Evolutionary conservation across 2,888 invertebrate species (phyloP), one percentile per base, ranked within the genome.

Genomic region (Apoda limacodes): DNA sequence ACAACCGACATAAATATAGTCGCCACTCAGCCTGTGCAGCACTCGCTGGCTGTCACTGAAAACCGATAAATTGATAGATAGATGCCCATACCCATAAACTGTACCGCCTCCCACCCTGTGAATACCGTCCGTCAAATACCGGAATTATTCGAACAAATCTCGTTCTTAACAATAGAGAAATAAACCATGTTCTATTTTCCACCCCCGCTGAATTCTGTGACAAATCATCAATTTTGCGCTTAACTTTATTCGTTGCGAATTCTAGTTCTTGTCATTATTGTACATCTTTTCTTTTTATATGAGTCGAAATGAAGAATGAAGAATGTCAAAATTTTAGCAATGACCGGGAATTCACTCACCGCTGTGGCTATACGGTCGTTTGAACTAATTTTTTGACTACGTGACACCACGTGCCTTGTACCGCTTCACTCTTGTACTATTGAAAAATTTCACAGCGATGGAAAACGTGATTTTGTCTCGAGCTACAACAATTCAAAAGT

Each of bases 401-500:
- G 71, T 74, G 74, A 72, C 55, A 60, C 56, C 63, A 69, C 65
- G 68, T 63, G 58, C 58, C 59, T 61, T 55, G 55, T 50, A 51
- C 62, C 62, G 62, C 53, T 54, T 55, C 58, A 58, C 64, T 59
- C 60, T 54, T 53, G 55, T 57, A 52, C 56, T 58, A 60, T 64
- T 64, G 58, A 55, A 49, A 55, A 50, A 66, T 68, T 68, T 68
- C 63, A 68, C 69, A 70, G 50, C 59, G 59, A 62, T 62, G 50
- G 55, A 62, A 66, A 67, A 68, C 70, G 67, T 69, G 68, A 69
- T 65, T 60, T 59, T 55, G 63, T 54, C 61, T 60, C 62, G 58
- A 61, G 60, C 63, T 55, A 60, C 46, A 55, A 52, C 39, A 49
- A 54, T 59, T 55, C 47, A 43, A 42, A 59, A 60, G 55, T 62